Evolutionary conservation across 2,797 vertebrate species (phyloP), one percentile per base, ranked within the genome.

Genomic region (Bucorvus abyssinicus): DNA sequence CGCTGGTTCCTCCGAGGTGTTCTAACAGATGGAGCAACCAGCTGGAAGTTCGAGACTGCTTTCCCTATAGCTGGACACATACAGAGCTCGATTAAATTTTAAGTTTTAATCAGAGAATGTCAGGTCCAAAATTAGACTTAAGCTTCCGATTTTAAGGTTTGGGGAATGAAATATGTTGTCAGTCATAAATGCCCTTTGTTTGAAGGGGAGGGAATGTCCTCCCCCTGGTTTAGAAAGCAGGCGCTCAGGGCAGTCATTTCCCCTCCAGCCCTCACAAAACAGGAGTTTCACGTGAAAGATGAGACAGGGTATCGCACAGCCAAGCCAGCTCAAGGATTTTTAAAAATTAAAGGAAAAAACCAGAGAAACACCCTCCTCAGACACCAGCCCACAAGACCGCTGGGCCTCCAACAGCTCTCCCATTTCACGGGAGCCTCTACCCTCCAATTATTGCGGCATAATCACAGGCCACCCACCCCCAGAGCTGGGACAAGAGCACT

Each of bases 41-140:
- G 93, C 89, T 95, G 87, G 92, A 92, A 75, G 82, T 10, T 85
- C 14, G 56, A 32, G 29, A 40, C 53, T 29, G 1, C 87, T 61
- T 87, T 57, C 57, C 87, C 60, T 50, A 10, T 77, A 85, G 63
- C 93, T 84, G 93, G 84, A 95, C 88, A 89, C 92, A 92, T 32
- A 82, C 44, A 63, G 70, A 42, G 65, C 14, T 32, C 86, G 40
- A 88, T 81, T 78, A 76, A 93, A 93, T 94, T 95, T 75, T 78
- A 74, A 93, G 86, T 93, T 96, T 95, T 95, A 90, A 97, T 96
- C 90, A 70, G 84, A 79, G 65, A 76, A 93, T 34, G 69, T 83
- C 93, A 94, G 87, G 79, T 86, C 92, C 53, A 76, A 82, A 75
- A 84, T 78, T 50, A 53, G 38, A 84, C 67, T 85, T 85, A 77